Evolutionary conservation across 2,797 vertebrate species (phyloP).

Genomic region (Etheostoma nigrum): DNA sequence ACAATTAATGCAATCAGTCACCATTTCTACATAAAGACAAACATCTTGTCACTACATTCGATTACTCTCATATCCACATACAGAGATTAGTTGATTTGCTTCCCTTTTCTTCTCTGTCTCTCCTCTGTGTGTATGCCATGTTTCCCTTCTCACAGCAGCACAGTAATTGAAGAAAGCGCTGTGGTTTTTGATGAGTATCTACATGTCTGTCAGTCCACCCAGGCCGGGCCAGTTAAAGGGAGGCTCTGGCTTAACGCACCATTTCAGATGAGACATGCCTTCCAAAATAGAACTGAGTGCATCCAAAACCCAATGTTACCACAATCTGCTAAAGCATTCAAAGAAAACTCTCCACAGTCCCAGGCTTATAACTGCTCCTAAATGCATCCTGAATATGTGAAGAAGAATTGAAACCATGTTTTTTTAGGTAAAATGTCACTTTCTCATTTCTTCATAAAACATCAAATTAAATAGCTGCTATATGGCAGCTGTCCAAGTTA

Average conservation of each 20-base stretch:
- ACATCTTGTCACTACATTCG: neutral
- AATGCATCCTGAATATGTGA: neutral
- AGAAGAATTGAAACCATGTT: neutral
- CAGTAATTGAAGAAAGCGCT: constrained; percentile 39
- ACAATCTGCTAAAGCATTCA: constrained; percentile 6
- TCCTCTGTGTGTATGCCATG: neutral
- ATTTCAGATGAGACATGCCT: constrained; percentile 44
- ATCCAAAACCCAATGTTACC: constrained; percentile 20
- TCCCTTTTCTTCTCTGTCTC: neutral
- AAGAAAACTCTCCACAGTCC: neutral
- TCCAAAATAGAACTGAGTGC: constrained; percentile 41
- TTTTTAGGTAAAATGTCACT: neutral
- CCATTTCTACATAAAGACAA: neutral
- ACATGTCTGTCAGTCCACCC: constrained; percentile 17
- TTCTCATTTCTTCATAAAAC: neutral
- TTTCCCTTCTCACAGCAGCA: constrained; percentile 19
- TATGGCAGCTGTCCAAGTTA: too few species aligned
- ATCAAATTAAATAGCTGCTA: too few species aligned
- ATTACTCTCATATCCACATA: neutral
- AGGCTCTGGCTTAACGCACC: constrained; percentile 39
- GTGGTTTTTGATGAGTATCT: constrained; percentile 60
- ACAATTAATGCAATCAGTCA: neutral
- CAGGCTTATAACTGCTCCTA: neutral
- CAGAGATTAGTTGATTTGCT: neutral
- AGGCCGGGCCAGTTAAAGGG: constrained; percentile 21